Evolutionary conservation across 2,888 invertebrate species (phyloP), one percentile per base, ranked within the genome.

Genomic region (Adelognathus sp.): DNA sequence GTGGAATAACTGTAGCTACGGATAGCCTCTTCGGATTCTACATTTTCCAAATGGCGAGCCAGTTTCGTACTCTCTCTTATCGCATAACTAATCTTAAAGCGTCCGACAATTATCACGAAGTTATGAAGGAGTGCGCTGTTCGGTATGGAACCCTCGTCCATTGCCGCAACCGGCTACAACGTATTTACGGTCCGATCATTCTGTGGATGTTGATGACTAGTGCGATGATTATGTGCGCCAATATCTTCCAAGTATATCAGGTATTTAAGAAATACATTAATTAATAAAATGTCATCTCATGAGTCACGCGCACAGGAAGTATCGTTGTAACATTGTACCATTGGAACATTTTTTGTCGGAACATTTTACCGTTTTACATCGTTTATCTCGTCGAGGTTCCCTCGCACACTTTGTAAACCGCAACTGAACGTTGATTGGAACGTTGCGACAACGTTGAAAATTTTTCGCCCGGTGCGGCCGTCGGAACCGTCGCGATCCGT

Each of bases 21-120:
- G 87, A 88, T 31, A 78, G 79, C 0, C 70, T 86, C 3, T 87
- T 87, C 61, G 85, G 86, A 6, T 79, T 83, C 9, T 85, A 85
- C 36, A 36, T 84, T 9, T 84, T 86, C 46, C 86, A 86, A 50
- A 83, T 88, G 58, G 70, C 80, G 0, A 83, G 84, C 1, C 77
- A 85, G 27, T 60, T 88, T 11, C 81, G 82, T 4, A 78, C 77
- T 11, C 76, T 86, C 27, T 66, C 82, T 0, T 60, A 58, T 27
- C 66, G 80, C 0, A 80, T 84, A 39, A 36, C 24, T 0, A 80
- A 80, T 31, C 31, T 80, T 1, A 64, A 46, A 3, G 33, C 52
- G 1, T 16, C 71, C 0, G 44, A 75, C 0, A 73, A 78, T 33
- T 80, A 81, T 63, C 21, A 18, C 1, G 60, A 41, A 2, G 33